Evolutionary conservation across 2,888 invertebrate genomes (phyloP).

Genomic region (Andricus curvator): DNA sequence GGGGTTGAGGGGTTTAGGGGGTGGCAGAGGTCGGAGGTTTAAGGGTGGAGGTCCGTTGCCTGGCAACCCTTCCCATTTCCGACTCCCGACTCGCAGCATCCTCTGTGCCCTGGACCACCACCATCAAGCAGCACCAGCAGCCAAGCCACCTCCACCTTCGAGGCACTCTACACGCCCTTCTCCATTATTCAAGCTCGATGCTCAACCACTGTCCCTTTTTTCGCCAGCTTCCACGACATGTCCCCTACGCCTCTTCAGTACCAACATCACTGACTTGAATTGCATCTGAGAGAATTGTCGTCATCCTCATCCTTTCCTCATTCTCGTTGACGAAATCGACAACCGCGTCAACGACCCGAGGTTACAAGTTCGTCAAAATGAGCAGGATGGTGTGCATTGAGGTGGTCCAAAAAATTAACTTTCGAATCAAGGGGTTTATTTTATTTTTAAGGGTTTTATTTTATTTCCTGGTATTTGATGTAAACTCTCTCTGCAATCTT

Average conservation of each 20-base stretch:
- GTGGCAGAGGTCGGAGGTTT: slow-evolving; percentile 66
- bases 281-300: background rate
- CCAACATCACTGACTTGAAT: slow-evolving; percentile 10
- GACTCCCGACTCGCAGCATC: slow-evolving; percentile 64
- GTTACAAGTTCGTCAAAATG: background rate
- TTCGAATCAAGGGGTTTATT: too few species aligned
- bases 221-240: slow-evolving; percentile 22
- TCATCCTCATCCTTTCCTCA: background rate
- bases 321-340: background rate
- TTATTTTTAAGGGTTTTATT: too few species aligned
- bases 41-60: slow-evolving; percentile 76
- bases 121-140: slow-evolving; percentile 30
- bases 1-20: slow-evolving; percentile 55
- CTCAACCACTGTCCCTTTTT: slow-evolving; percentile 70
- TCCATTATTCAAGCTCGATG: slow-evolving; percentile 73
- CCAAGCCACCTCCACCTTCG: slow-evolving; percentile 41
- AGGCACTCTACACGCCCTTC: slow-evolving; percentile 60
- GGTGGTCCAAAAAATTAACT: too few species aligned
- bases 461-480: too few species aligned
- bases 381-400: background rate
- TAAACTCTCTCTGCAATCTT: too few species aligned
- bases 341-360: background rate
- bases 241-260: slow-evolving; percentile 1
- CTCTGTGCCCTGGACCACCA: slow-evolving; percentile 56
- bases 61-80: slow-evolving; percentile 71